These are phyloP conservation scores for Bruchidius siliquastri DNA, from an alignment of 2,888 invertebrate genomes.

Conservation along the genomic window DNA sequence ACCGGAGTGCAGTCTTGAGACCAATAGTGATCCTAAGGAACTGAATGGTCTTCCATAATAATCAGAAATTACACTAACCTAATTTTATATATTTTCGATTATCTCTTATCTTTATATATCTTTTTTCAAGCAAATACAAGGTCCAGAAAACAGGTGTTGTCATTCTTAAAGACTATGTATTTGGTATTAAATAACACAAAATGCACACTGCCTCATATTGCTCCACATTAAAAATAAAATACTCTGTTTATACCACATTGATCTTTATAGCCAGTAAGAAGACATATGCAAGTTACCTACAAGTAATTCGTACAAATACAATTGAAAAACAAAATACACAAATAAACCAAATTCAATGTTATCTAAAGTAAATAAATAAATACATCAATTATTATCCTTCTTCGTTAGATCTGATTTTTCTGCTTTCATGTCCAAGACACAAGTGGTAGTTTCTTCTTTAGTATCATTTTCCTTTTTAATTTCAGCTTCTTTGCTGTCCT, in stretches of 20 bases:
- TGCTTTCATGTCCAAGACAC: neutral
- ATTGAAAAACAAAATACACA: neutral
- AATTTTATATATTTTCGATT: no score
- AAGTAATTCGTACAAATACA: neutral
- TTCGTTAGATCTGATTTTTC: neutral
- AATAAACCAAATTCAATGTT: neutral
- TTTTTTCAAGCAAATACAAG: no score
- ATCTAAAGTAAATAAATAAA: neutral
- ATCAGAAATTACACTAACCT: no score
- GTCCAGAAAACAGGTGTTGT: neutral
- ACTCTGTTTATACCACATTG: neutral
- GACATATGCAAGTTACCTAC: neutral
- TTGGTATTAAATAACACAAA: neutral
- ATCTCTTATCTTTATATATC: no score
- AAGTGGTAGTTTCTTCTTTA: neutral
- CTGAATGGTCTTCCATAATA: no score
- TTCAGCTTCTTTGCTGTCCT: conserved; percentile 11
- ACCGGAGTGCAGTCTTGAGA: no score
- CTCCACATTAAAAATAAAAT: neutral
- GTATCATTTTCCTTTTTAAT: conserved; percentile 2
- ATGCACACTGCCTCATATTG: neutral
- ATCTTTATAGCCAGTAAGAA: neutral
- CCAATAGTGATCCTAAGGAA: no score
- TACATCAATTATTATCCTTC: neutral
- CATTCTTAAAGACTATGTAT: neutral